A percentile compares a stretch with the other conserved stretches of the same genome.
Evolutionary conservation across 2,113 vertebrate genomes (phyloP).

Genomic region (Panurus biarmicus): DNA sequence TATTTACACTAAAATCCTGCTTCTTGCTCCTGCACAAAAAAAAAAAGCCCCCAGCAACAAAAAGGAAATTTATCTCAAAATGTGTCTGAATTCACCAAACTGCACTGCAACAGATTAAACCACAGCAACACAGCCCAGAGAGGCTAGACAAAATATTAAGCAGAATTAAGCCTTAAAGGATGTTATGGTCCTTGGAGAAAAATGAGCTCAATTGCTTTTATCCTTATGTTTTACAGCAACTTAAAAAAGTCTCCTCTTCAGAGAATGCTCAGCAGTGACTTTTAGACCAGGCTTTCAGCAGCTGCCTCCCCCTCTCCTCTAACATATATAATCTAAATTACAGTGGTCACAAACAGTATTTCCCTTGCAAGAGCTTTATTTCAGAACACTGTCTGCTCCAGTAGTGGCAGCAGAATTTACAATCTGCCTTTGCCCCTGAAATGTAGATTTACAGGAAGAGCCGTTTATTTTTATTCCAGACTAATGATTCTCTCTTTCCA

Average conservation of each 20-base stretch:
- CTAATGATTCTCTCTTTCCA: background rate
- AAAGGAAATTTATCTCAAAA: background rate
- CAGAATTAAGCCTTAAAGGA: background rate
- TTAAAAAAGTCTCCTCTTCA: background rate
- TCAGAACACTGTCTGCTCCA: background rate
- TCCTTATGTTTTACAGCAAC: background rate
- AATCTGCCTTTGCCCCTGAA: background rate
- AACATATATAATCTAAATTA: background rate
- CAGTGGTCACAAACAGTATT: background rate
- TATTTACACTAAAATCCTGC: background rate
- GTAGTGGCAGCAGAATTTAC: background rate
- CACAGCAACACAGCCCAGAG: background rate
- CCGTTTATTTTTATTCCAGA: background rate
- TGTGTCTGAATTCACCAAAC: background rate
- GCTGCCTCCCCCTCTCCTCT: background rate
- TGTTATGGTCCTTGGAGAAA: background rate
- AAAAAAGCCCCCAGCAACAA: background rate
- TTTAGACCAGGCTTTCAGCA: background rate
- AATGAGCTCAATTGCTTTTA: background rate
- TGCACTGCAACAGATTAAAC: background rate
- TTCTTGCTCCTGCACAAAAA: background rate
- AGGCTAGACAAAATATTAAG: background rate
- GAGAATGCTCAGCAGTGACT: background rate
- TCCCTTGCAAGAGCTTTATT: background rate
- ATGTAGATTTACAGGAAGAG: background rate